Percentiles rank a stretch among this genome's conserved stretches.
phyloP scores from a whole-genome alignment of 2,797 vertebrate species.

The Smutsia temminckii region DNA sequence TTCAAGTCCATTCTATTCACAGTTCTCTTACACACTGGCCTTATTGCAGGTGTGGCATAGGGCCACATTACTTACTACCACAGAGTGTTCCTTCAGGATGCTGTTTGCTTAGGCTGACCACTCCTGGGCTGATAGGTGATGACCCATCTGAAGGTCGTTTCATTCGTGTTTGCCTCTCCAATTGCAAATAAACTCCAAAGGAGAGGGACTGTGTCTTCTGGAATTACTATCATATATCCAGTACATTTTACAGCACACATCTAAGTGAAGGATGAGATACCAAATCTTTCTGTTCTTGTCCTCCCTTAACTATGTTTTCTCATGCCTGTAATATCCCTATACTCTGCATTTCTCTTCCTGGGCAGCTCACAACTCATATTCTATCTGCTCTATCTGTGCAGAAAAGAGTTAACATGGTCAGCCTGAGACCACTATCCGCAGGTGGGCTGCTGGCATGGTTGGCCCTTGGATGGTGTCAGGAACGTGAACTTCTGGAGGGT shows the following conservation, averaged over 20 bases:
- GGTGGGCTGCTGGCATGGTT: background rate
- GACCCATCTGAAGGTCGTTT: background rate
- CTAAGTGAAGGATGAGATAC: background rate
- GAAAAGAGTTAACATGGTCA: background rate
- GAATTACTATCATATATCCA: background rate
- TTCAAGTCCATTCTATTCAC: background rate
- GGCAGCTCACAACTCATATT: background rate
- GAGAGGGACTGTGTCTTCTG: background rate
- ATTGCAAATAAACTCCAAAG: background rate
- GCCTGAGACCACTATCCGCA: background rate
- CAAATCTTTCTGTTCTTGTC: background rate
- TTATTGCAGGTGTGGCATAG: background rate
- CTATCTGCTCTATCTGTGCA: background rate
- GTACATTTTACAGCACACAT: background rate
- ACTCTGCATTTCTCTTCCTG: background rate
- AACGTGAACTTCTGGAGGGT: background rate
- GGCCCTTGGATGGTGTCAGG: background rate
- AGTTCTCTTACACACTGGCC: background rate
- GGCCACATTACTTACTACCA: background rate
- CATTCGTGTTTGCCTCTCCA: background rate
- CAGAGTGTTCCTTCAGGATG: background rate
- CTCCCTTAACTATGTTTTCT: background rate
- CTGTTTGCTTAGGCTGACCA: background rate
- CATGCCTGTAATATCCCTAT: background rate
- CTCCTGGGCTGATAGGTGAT: background rate